These are phyloP conservation scores for Erannis defoliaria DNA, from an alignment of 2,888 invertebrate genomes.

Conservation along the genomic window DNA sequence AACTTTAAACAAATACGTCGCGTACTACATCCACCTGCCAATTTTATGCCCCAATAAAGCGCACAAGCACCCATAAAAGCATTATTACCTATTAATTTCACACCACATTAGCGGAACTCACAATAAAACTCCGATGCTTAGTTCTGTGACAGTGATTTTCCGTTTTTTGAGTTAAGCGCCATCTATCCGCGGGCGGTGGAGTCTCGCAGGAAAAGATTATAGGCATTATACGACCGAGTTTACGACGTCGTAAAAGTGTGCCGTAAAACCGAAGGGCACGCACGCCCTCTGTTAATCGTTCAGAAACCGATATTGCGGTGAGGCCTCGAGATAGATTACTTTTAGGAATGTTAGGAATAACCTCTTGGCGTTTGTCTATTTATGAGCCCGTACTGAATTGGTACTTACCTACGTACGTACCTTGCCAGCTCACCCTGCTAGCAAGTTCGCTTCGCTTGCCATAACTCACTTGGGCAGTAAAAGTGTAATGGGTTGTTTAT, in stretches of 20 bases:
- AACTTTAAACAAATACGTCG: conserved; percentile 77
- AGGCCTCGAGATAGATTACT: conserved; percentile 84
- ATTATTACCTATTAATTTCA: conserved; percentile 87
- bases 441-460: conserved; percentile 13
- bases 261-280: conserved; percentile 85
- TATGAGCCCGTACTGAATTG: conserved; percentile 71
- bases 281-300: conserved; percentile 87
- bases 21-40: conserved; percentile 73
- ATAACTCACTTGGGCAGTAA: conserved; percentile 34
- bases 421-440: conserved; percentile 24
- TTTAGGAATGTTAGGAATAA: conserved; percentile 78
- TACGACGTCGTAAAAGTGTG: conserved; percentile 85
- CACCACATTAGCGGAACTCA: conserved; percentile 86
- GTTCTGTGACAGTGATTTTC: conserved; percentile 79
- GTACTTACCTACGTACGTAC: conserved; percentile 46
- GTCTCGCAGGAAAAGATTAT: conserved; percentile 82
- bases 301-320: conserved; percentile 85
- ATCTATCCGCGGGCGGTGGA: conserved; percentile 70
- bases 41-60: conserved; percentile 82
- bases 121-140: conserved; percentile 85
- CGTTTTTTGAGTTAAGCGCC: conserved; percentile 78
- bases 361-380: conserved; percentile 81
- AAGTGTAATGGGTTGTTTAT: conserved; percentile 48
- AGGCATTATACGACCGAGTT: conserved; percentile 81
- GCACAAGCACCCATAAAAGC: conserved; percentile 83